Evolutionary conservation across 2,797 vertebrate genomes (phyloP).

Genomic region (Glossophaga mutica): DNA sequence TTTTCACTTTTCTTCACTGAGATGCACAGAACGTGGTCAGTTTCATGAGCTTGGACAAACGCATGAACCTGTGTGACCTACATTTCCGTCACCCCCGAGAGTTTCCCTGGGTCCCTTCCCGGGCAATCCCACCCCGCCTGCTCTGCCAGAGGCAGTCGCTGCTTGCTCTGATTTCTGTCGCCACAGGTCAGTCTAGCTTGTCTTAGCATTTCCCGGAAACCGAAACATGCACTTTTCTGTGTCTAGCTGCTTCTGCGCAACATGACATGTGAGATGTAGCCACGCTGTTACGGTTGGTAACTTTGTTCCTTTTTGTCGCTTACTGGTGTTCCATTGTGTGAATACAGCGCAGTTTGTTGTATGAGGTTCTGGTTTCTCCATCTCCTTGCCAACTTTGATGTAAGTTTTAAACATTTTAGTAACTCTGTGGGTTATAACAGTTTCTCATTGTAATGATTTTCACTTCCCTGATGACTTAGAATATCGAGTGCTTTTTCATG

Average conservation of each 20-base stretch:
- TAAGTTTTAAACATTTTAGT: conserved; percentile 8
- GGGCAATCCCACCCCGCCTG: not conserved
- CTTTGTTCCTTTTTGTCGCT: not conserved
- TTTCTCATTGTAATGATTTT: not conserved
- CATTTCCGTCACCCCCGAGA: not conserved
- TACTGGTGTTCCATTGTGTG: not conserved
- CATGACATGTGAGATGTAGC: not conserved
- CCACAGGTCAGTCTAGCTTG: not conserved
- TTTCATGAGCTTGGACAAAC: not conserved
- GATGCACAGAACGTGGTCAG: not conserved
- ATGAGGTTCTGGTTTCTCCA: not conserved
- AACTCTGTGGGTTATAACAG: not conserved
- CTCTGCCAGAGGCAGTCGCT: not conserved
- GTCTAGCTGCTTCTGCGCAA: not conserved
- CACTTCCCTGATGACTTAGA: not conserved
- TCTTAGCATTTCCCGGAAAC: not conserved
- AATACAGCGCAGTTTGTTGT: not conserved
- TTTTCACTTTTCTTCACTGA: not conserved
- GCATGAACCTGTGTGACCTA: not conserved
- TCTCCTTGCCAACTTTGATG: not conserved
- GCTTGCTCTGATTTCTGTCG: not conserved
- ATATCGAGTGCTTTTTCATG: conserved; percentile 1
- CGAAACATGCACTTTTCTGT: not conserved
- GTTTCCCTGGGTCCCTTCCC: not conserved
- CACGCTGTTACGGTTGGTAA: not conserved